Conservation (phyloP, 2,888 invertebrate genomes). For the Himalopsyche anomala region DNA sequence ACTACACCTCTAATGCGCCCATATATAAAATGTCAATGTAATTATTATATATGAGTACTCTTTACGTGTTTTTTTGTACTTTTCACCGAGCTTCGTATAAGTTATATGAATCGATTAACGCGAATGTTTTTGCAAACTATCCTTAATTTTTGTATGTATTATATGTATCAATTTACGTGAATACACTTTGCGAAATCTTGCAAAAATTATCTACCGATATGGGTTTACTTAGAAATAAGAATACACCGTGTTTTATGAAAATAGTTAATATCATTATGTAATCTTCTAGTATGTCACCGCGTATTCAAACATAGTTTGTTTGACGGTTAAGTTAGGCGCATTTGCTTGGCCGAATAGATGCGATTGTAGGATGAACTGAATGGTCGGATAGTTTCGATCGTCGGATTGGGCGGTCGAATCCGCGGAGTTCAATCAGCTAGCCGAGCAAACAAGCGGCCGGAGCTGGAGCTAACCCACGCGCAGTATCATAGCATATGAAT, state of each 20-base stretch:
- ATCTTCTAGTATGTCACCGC: background rate
- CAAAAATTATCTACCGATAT: no score
- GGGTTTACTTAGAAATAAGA: no score
- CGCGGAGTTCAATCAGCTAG: conserved; percentile 61
- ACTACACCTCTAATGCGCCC: no score
- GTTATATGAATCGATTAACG: no score
- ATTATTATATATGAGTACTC: no score
- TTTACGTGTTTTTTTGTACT: no score
- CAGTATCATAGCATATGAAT: conserved; percentile 71
- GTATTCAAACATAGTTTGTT: background rate
- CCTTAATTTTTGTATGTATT: no score
- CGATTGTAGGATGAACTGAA: conserved; percentile 1
- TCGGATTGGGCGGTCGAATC: conserved; percentile 48
- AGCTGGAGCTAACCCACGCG: conserved; percentile 31
- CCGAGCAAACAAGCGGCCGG: conserved; percentile 49
- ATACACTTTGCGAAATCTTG: no score
- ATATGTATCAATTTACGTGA: no score
- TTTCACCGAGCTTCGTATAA: no score
- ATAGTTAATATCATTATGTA: background rate
- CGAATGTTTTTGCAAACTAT: no score
- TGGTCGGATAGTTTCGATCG: conserved; percentile 53
- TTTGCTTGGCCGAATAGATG: conserved; percentile 21
- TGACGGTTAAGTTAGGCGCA: conserved; percentile 3
- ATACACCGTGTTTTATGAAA: background rate
- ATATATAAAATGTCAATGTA: no score